Percentiles rank a stretch among this genome's conserved stretches.
Conservation (phyloP, 2,797 vertebrate genomes). For the Lithobates sylvaticus region DNA sequence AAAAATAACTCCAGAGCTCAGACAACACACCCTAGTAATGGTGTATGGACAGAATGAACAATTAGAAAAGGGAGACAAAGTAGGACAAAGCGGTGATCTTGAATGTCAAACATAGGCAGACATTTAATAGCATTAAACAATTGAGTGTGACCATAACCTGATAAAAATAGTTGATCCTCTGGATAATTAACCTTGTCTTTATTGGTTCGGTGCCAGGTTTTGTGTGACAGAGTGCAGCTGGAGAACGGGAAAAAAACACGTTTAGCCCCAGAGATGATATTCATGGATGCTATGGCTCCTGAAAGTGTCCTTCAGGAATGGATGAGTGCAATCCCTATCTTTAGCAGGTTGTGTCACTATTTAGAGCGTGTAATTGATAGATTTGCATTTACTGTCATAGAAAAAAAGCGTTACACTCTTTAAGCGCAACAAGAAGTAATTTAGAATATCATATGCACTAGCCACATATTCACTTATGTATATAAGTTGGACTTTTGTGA, state of each 20-base stretch:
- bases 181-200: slow-evolving; percentile 64
- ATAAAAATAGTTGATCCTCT: slow-evolving; percentile 63
- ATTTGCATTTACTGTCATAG: slow-evolving; percentile 49
- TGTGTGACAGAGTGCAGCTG: slow-evolving; percentile 53
- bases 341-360: slow-evolving; percentile 56
- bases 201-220: slow-evolving; percentile 58
- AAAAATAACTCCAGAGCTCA: slow-evolving; percentile 9
- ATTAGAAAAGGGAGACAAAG: slow-evolving; percentile 51
- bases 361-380: slow-evolving; percentile 40
- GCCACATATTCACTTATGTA: neutral
- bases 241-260: slow-evolving; percentile 18
- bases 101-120: slow-evolving; percentile 61
- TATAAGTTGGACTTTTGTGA: neutral
- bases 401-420: slow-evolving; percentile 18
- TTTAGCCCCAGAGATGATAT: slow-evolving; percentile 58
- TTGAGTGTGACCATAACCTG: slow-evolving; percentile 61
- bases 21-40: slow-evolving; percentile 42
- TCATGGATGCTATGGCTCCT: slow-evolving; percentile 45
- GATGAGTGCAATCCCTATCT: slow-evolving; percentile 58
- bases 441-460: neutral
- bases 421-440: neutral
- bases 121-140: slow-evolving; percentile 62
- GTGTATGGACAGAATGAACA: slow-evolving; percentile 18
- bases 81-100: slow-evolving; percentile 57
- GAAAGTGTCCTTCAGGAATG: slow-evolving; percentile 54